phyloP scores from a whole-genome alignment of 2,888 invertebrate species.

The Ichneumoninae sp. region DNA sequence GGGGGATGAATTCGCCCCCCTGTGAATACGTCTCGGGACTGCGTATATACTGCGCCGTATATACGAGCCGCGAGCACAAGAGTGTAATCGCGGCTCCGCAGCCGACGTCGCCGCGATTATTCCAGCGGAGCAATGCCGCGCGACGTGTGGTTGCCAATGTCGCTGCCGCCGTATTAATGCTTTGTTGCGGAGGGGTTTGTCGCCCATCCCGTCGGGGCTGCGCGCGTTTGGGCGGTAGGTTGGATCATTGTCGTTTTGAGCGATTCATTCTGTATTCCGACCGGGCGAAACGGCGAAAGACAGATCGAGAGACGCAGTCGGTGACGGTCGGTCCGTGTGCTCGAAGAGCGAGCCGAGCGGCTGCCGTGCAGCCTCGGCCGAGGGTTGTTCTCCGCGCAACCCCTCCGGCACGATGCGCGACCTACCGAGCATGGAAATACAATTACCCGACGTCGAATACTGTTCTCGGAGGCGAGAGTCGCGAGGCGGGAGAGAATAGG shows the following conservation, averaged over 20 bases:
- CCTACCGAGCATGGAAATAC: slow-evolving; percentile 82
- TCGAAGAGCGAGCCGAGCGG: slow-evolving; percentile 31
- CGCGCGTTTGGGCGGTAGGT: not conserved
- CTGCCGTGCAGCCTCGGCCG: slow-evolving; percentile 13
- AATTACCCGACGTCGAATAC: slow-evolving; percentile 80
- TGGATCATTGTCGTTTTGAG: slow-evolving; percentile 55
- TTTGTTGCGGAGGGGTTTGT: slow-evolving; percentile 17
- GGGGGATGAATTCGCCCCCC: slow-evolving; percentile 56
- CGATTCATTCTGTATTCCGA: slow-evolving; percentile 22
- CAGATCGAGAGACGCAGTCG: slow-evolving; percentile 26
- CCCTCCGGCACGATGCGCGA: slow-evolving; percentile 40
- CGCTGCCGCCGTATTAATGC: slow-evolving; percentile 4
- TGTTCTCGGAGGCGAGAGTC: slow-evolving; percentile 58
- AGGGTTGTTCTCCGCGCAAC: slow-evolving; percentile 51
- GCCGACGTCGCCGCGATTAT: slow-evolving; percentile 10
- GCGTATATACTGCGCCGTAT: not conserved
- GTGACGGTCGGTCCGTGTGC: not conserved
- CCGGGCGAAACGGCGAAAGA: slow-evolving; percentile 1
- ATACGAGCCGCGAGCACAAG: slow-evolving; percentile 5
- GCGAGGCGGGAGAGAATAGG: slow-evolving; percentile 33
- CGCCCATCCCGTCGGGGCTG: slow-evolving; percentile 6
- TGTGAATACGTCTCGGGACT: slow-evolving; percentile 17
- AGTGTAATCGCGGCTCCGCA: slow-evolving; percentile 12
- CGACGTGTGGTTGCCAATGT: slow-evolving; percentile 31
- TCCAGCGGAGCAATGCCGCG: slow-evolving; percentile 1